A percentile compares a stretch with the other conserved stretches of the same genome.
Evolutionary conservation across 35 echinoderm and acorn worm species (phyloP).

Genomic region (Diadema setosum): DNA sequence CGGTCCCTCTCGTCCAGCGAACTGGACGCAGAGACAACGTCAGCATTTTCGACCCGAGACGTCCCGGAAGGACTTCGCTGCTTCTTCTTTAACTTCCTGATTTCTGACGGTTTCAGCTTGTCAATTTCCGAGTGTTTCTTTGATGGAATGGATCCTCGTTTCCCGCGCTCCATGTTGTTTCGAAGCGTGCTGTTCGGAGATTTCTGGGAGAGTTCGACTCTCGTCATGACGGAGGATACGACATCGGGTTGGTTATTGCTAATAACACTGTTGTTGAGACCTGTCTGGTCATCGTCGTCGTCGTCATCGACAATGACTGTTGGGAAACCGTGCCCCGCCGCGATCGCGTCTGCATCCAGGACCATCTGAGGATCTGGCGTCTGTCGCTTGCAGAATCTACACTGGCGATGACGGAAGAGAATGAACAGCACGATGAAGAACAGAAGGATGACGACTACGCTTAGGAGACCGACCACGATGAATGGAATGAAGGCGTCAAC

Average conservation of each 20-base stretch:
- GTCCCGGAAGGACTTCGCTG: background rate
- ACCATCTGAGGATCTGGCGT: slow-evolving; percentile 24
- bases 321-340: slow-evolving; percentile 14
- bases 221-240: background rate
- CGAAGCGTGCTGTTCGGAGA: background rate
- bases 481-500: slow-evolving; percentile 3
- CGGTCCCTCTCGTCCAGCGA: background rate
- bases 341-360: slow-evolving; percentile 1
- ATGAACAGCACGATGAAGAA: slow-evolving; percentile 41
- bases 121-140: background rate
- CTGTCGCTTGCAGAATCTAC: slow-evolving; percentile 16
- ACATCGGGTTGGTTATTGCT: background rate
- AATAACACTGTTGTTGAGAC: background rate
- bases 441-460: slow-evolving; percentile 33
- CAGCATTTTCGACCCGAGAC: background rate
- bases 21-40: background rate
- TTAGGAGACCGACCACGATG: slow-evolving; percentile 41
- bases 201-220: background rate
- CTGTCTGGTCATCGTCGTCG: background rate
- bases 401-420: slow-evolving; percentile 27
- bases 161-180: background rate
- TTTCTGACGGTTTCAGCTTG: background rate
- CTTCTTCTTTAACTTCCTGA: background rate
- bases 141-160: background rate
- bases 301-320: background rate